Base-by-base conservation (phyloP, 2,888 invertebrate species). In the Mesorhabditis spiculigera region DNA sequence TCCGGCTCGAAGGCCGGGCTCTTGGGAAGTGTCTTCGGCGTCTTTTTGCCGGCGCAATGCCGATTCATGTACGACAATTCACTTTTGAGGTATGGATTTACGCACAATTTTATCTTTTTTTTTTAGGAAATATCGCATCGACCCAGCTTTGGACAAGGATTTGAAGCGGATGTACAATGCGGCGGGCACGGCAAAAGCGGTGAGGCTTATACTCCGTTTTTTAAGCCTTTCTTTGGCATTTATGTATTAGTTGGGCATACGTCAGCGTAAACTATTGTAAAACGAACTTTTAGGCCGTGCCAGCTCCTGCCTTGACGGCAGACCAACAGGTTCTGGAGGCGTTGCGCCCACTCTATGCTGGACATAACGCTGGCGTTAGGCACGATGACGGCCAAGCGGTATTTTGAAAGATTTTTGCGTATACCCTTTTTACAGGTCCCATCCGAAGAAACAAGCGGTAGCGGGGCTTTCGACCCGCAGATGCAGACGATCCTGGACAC, bases 131-230 rank as follows among this genome's bases (percentile, higher is more conserved):
- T 75, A 75, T 42, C 69, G 79, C 43, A 79, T 79, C 45, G 76
- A 72, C 45, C 58, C 73, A 6, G 69, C 72, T 5, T 68, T 76
- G 71, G 75, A 79, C 62, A 70, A 69, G 16, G 77, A 79, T n/a
- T 63, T 79, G 65, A 74, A 73, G 63, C 65, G 76, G 58, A 75
- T 79, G 77, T 79, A 79, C 61, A 65, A 66, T 43, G 16, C 69
- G 28, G 28, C 28, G 28, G 28, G 28, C 28, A 28, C 28, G 4
- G 71, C 74, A 64, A 78, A 78, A 44, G 65, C 69, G 45, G 75
- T 72, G 5, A 71, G 28, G 74, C 58, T 13, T 13, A 50, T 50
- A 13, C n/a, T 50, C 10, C 58, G 8, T 50, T 50, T 50, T 10
- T 13, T 50, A 50, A 50, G n/a, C 10, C 8, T 50, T 50, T 10